Base-by-base conservation (phyloP, 2,113 vertebrate genomes). In the Cephalopterus ornatus region DNA sequence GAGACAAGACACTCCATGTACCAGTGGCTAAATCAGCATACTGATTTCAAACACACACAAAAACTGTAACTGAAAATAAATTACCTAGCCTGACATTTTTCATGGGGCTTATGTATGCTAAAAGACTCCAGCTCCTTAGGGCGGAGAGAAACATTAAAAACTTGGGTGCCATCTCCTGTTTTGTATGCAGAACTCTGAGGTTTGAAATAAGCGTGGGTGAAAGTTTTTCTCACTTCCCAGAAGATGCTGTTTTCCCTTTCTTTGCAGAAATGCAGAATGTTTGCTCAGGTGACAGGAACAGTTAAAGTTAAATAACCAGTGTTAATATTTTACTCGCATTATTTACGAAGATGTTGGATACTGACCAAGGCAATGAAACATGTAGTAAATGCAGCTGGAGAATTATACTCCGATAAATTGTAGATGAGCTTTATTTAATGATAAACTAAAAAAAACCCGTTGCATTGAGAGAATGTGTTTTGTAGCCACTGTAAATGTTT, bases 351-450 rank as follows among this genome's bases (percentile, higher is more conserved):
- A 11, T 53, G 58, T 30, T 94, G 85, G 76, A 58, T 91, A 39
- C 73, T 2, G 13, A 87, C 85, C 79, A 81, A 46, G 61, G 92
- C 83, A 92, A 49, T 96, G 88, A 91, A 94, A 89, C 47, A 23
- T 33, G 61, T 35, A 70, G 55, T 93, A 94, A 94, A 94, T 41
- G 80, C 92, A 92, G 79, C 85, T 94, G 76, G 75, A 93, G 94
- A 92, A 92, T 91, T 94, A 92, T 41, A 84, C n/a, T 59, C 73
- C 85, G 78, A 28, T 95, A 95, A 93, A 94, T 93, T 92, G 91
- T 80, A 84, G 73, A 91, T 97, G 56, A 95, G 85, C 83, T 92
- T 94, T 95, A 91, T 96, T 96, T 97, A 97, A 93, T 8, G 78
- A 74, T 72, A 62, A 86, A 87, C 65, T 88, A 94, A 94, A 92